Base-by-base conservation (phyloP, 2,888 invertebrate species). In the Lithosia quadra region DNA sequence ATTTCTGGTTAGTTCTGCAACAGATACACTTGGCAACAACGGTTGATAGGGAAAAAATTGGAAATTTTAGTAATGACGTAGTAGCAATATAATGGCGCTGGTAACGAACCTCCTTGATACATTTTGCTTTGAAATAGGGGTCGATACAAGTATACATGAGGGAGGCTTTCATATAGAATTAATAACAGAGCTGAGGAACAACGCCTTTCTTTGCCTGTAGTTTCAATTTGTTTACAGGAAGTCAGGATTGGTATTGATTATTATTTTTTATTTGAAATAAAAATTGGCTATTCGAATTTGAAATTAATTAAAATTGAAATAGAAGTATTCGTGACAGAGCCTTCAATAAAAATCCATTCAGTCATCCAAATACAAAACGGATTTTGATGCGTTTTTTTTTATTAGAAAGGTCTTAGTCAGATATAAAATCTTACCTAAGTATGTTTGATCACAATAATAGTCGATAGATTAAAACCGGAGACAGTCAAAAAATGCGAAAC, bases 11-110 rank as follows among this genome's bases (percentile, higher is more conserved):
- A 5, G 22, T 34, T 9, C 57, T 5, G 39, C 63, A 10, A 69
- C 69, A 59, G 34, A 63, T 55, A 21, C 21, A n/a, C 34, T 39
- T 58, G 67, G 75, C 75, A 80, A 81, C 81, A 82, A 81, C 74
- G 81, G 86, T 84, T 84, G 86, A 84, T 86, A 86, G 84, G 88
- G 86, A 89, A 89, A 86, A 89, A 86, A 80, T 74, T 77, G 73
- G 68, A 73, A 78, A 79, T 84, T 84, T 84, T 69, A 72, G 72
- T 76, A 86, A 87, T 84, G 85, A 86, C 75, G 75, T 75, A 83
- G 82, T 79, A 78, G 79, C 78, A 76, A 83, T 77, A 78, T 79
- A 79, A 83, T 83, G 82, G 83, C n/a, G 57, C 62, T 56, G 61
- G 71, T 83, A 84, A 82, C 80, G 79, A 83, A 70, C 69, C 74